Evolutionary conservation across 2,797 vertebrate species (phyloP).

Genomic region (Myotis findleyi): DNA sequence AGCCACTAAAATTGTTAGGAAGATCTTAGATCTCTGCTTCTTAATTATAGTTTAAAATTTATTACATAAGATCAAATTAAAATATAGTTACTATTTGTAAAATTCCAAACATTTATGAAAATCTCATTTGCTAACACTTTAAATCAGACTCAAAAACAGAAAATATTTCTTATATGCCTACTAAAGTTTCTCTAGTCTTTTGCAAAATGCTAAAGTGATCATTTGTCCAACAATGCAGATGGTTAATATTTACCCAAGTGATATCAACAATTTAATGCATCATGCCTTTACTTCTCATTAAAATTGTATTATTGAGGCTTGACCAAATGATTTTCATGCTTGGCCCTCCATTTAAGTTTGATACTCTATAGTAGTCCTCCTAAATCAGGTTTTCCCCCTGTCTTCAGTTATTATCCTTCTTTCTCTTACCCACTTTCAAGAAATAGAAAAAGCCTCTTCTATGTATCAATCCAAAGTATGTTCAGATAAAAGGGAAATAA

Average conservation of each 20-base stretch:
- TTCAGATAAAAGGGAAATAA: conserved; percentile 83
- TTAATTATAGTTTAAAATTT: conserved; percentile 47
- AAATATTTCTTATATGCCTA: background rate
- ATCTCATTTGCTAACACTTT: conserved; percentile 72
- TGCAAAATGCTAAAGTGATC: conserved; percentile 26
- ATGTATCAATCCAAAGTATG: conserved; percentile 78
- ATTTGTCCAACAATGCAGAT: background rate
- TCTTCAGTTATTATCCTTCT: conserved; percentile 84
- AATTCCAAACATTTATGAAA: conserved; percentile 82
- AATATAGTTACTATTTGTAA: conserved; percentile 68
- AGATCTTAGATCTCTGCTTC: conserved; percentile 1
- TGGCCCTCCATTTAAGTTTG: background rate
- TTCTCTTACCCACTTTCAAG: conserved; percentile 80
- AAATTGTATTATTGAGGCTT: background rate
- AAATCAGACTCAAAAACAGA: conserved; percentile 25
- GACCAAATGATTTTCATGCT: conserved; percentile 1
- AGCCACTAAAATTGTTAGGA: conserved; percentile 33
- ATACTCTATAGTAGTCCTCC: conserved; percentile 59
- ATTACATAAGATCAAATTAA: conserved; percentile 41
- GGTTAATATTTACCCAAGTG: background rate
- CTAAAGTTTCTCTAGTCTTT: conserved; percentile 1
- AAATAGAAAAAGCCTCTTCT: conserved; percentile 79
- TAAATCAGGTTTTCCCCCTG: conserved; percentile 77
- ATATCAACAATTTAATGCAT: background rate
- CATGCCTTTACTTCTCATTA: conserved; percentile 37